Percentiles rank a stretch among this genome's conserved stretches.
These are phyloP conservation scores for Anagyrus pseudococci DNA, from an alignment of 2,888 invertebrate species.

Conservation along the genomic window DNA sequence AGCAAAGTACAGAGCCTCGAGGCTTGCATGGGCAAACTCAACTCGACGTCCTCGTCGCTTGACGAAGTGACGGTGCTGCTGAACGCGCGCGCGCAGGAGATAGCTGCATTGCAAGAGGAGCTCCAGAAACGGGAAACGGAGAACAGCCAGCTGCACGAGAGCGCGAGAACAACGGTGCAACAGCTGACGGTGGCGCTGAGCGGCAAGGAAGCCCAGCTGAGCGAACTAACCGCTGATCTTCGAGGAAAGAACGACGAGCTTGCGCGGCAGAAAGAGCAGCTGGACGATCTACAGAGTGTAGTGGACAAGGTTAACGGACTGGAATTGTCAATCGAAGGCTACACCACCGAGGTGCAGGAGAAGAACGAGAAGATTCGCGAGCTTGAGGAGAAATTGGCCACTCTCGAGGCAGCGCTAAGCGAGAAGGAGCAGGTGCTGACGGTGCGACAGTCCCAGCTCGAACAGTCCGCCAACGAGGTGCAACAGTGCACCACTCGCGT, in stretches of 20 bases:
- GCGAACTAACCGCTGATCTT: not conserved
- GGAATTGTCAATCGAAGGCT: conserved; percentile 27
- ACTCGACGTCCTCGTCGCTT: conserved; percentile 41
- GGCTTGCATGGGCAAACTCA: conserved; percentile 55
- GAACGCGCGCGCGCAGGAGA: conserved; percentile 53
- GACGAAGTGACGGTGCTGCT: conserved; percentile 51
- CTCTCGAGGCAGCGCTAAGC: conserved; percentile 41
- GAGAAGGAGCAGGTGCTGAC: conserved; percentile 44
- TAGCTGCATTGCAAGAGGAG: conserved; percentile 52
- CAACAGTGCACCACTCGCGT: conserved; percentile 17
- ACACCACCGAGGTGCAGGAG: conserved; percentile 49
- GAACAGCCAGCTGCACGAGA: conserved; percentile 42
- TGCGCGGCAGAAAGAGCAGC: not conserved
- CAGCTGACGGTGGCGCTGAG: conserved; percentile 26
- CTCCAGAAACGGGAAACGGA: conserved; percentile 48
- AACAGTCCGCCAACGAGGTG: conserved; percentile 41
- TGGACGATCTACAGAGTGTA: conserved; percentile 7
- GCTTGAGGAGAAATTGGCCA: conserved; percentile 49
- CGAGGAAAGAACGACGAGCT: conserved; percentile 10
- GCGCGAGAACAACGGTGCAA: conserved; percentile 42
- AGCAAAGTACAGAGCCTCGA: conserved; percentile 59
- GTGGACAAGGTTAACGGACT: conserved; percentile 3
- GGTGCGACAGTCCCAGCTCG: conserved; percentile 32
- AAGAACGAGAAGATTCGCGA: conserved; percentile 50
- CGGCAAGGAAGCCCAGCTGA: conserved; percentile 36